These are phyloP conservation scores for Gephyroberyx darwinii DNA, from an alignment of 2,797 vertebrate genomes.

Conservation along the genomic window DNA sequence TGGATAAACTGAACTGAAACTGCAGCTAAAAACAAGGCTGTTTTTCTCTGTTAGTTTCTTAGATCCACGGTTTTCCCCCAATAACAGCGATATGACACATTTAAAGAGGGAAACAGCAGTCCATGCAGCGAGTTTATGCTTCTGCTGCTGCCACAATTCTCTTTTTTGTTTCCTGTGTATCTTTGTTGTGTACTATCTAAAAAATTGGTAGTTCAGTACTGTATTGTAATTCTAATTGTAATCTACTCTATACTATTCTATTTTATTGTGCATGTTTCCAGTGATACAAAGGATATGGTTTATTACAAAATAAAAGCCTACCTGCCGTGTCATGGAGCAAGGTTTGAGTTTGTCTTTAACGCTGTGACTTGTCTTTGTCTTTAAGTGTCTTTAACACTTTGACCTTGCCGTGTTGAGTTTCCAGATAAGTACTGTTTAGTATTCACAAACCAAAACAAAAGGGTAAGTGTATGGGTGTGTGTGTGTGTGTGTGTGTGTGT, in stretches of 20 bases:
- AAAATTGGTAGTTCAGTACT: not conserved
- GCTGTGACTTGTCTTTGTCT: not conserved
- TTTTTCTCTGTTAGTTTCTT: not conserved
- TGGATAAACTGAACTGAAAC: conserved; percentile 5
- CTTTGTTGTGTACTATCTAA: too few relatives aligned
- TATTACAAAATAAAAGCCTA: too few relatives aligned
- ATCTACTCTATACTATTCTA: not conserved
- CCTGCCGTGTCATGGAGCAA: not conserved
- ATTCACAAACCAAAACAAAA: conserved; percentile 63
- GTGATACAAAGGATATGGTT: too few relatives aligned
- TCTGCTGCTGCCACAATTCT: too few relatives aligned
- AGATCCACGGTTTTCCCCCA: not conserved
- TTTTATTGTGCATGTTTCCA: not conserved
- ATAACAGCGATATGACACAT: not conserved
- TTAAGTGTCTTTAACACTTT: conserved; percentile 15
- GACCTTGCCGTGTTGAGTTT: conserved; percentile 68
- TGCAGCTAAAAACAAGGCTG: not conserved
- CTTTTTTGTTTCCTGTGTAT: not conserved
- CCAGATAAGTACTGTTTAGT: conserved; percentile 58
- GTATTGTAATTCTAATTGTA: too few relatives aligned
- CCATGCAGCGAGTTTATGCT: too few relatives aligned
- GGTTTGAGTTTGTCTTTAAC: not conserved
- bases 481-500: conserved; percentile 24
- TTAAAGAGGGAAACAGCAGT: too few relatives aligned
- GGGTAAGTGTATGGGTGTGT: not conserved